Percentiles rank a stretch among this genome's conserved stretches.
These are phyloP conservation scores for Myotis pilosus DNA, from an alignment of 2,797 vertebrate genomes.

Conservation along the genomic window DNA sequence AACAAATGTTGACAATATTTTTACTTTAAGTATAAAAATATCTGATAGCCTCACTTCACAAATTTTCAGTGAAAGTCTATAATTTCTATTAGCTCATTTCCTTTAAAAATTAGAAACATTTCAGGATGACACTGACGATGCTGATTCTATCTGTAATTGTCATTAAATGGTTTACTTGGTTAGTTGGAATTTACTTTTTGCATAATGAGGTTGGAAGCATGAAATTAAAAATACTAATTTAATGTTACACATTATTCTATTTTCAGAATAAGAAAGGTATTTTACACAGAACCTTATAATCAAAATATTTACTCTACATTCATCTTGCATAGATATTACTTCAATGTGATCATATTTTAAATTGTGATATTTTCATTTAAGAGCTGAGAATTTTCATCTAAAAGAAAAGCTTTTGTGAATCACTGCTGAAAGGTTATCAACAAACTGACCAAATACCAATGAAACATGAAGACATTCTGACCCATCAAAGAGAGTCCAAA, in stretches of 20 bases:
- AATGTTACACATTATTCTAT: background rate
- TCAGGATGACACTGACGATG: background rate
- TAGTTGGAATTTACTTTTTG: constrained; percentile 48
- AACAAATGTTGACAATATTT: background rate
- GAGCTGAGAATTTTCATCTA: background rate
- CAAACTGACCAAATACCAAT: background rate
- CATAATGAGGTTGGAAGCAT: constrained; percentile 11
- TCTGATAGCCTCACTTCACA: background rate
- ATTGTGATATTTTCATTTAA: background rate
- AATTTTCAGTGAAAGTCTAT: background rate
- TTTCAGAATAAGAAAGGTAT: background rate
- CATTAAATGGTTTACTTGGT: constrained; percentile 32
- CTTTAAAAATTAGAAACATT: background rate
- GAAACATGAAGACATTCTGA: background rate
- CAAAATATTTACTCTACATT: constrained; percentile 43
- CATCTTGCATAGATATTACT: background rate
- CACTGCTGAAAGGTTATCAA: background rate
- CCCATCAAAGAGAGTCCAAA: background rate
- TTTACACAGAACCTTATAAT: background rate
- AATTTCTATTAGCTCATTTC: background rate
- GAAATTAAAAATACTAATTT: constrained; percentile 26
- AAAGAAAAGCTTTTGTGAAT: background rate
- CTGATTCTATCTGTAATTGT: background rate
- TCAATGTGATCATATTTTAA: background rate
- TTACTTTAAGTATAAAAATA: background rate